These are phyloP conservation scores for Drosophila pseudoananassae DNA, from an alignment of 1,140 invertebrate genomes.

Conservation along the genomic window DNA sequence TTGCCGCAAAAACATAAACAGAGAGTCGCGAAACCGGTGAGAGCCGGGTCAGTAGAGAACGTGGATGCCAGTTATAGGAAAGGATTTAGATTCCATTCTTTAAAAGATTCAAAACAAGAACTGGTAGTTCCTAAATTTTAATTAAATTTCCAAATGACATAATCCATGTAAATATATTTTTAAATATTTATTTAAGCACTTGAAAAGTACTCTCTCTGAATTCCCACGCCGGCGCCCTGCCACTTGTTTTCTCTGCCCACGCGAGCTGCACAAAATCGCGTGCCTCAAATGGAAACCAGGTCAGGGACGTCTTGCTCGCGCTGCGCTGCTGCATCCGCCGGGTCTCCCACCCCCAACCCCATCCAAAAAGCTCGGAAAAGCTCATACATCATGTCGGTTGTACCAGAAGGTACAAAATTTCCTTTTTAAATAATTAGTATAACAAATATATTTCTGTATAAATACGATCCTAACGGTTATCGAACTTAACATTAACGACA, in stretches of 20 bases:
- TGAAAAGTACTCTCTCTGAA: conserved; percentile 1
- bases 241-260: conserved; percentile 53
- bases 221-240: conserved; percentile 63
- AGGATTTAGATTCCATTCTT: neutral
- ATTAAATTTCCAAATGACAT: neutral
- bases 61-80: neutral
- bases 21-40: conserved; percentile 66
- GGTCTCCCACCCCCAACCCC: neutral
- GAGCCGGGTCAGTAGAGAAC: conserved; percentile 40
- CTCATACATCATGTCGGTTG: conserved; percentile 5
- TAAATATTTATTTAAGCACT: conserved; percentile 7
- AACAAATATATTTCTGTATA: conserved; percentile 81
- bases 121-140: neutral
- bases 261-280: conserved; percentile 74
- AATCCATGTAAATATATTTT: neutral
- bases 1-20: conserved; percentile 81
- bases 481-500: conserved; percentile 72
- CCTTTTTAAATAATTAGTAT: conserved; percentile 67
- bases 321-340: conserved; percentile 3
- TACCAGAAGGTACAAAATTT: conserved; percentile 45
- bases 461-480: conserved; percentile 76
- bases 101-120: too few relatives aligned
- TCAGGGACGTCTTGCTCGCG: conserved; percentile 81
- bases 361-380: conserved; percentile 40
- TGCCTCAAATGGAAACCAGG: conserved; percentile 75